These are phyloP conservation scores for Salvelinus namaycush DNA, from an alignment of 2,113 vertebrate species.

Conservation along the genomic window DNA sequence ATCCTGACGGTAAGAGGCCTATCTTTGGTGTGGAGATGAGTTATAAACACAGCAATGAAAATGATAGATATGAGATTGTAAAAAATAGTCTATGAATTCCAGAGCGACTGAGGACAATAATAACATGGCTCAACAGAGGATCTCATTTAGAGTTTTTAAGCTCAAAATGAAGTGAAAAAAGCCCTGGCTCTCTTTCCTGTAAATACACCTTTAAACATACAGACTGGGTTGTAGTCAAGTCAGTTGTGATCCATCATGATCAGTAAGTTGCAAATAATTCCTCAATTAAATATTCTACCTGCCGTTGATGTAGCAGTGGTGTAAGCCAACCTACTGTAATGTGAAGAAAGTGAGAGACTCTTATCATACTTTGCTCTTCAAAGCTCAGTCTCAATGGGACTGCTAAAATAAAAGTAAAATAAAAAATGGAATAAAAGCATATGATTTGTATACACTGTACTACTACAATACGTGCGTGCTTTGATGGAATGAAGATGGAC, in stretches of 20 bases:
- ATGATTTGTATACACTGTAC: too few species aligned
- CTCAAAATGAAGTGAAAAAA: neutral
- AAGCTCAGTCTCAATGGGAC: neutral
- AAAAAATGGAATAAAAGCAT: too few species aligned
- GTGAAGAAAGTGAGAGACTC: neutral
- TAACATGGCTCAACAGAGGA: neutral
- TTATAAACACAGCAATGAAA: constrained; percentile 57
- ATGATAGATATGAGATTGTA: constrained; percentile 41
- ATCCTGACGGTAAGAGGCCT: constrained; percentile 47
- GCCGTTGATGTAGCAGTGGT: too few species aligned
- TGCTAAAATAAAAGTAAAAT: too few species aligned
- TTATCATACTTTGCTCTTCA: neutral
- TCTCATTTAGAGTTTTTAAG: neutral
- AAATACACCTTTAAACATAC: neutral
- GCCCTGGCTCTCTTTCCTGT: neutral
- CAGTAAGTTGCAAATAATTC: neutral
- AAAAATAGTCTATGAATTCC: constrained; percentile 11
- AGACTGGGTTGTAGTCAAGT: neutral
- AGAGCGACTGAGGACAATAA: neutral
- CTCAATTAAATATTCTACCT: neutral
- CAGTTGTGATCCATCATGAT: neutral
- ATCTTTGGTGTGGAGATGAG: constrained; percentile 43
- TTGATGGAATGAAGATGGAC: constrained; percentile 12
- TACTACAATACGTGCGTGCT: neutral
- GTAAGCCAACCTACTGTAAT: too few species aligned